Percentiles rank a stretch among this genome's conserved stretches.
These are phyloP conservation scores for Pachycephala philippinensis DNA, from an alignment of 2,113 vertebrate genomes.

Conservation along the genomic window DNA sequence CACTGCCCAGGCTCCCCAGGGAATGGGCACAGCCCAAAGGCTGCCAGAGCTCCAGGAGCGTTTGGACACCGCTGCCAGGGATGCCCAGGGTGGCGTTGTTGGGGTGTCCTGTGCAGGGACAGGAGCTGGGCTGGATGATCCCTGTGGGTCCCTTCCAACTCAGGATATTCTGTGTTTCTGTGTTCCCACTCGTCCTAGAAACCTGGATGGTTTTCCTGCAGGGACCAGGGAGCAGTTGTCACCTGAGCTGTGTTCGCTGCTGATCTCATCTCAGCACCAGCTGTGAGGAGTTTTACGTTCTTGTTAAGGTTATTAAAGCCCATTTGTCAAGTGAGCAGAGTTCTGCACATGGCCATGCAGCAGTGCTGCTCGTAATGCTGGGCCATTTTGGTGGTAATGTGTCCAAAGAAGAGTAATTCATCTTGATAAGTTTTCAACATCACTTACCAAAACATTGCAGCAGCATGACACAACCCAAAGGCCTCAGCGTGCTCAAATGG, in stretches of 20 bases:
- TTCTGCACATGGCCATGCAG: not conserved
- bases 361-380: not conserved
- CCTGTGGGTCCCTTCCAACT: not conserved
- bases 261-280: not conserved
- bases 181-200: not conserved
- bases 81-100: not conserved
- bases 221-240: not conserved
- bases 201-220: not conserved
- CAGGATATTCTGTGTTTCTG: not conserved
- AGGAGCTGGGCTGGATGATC: accelerated
- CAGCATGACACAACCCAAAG: not conserved
- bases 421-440: not conserved
- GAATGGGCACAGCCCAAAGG: not conserved
- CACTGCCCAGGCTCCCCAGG: not conserved
- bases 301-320: not conserved
- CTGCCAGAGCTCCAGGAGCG: not conserved
- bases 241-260: not conserved
- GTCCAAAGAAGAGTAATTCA: not conserved
- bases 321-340: not conserved
- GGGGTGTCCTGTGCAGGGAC: too few species aligned
- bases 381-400: not conserved
- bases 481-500: not conserved
- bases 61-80: accelerated
- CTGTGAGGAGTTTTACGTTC: not conserved
- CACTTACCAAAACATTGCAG: not conserved